These are phyloP conservation scores for Meteorus colon DNA, from an alignment of 2,888 invertebrate genomes.

Conservation along the genomic window DNA sequence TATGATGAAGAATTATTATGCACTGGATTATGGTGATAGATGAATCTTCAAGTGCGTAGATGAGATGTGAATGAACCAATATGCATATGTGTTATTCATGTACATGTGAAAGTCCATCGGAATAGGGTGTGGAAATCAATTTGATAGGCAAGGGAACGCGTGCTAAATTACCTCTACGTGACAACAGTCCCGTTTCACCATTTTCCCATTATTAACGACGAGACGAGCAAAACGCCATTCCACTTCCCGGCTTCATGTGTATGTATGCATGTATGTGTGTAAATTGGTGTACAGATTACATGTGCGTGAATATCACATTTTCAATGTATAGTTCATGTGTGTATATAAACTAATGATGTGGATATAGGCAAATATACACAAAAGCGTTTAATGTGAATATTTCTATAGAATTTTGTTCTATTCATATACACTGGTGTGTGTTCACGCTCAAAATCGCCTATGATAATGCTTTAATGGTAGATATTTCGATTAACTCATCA, in stretches of 20 bases:
- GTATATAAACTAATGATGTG: background rate
- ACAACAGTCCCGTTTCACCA: constrained; percentile 71
- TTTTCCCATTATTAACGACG: constrained; percentile 72
- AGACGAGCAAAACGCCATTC: constrained; percentile 57
- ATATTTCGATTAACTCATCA: no score
- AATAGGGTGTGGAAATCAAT: constrained; percentile 69
- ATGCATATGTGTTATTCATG: constrained; percentile 21
- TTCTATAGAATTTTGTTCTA: no score
- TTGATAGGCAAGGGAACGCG: constrained; percentile 70
- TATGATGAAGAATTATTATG: background rate
- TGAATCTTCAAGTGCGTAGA: background rate
- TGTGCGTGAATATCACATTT: background rate
- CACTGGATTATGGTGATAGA: background rate
- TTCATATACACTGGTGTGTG: no score
- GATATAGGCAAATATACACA: no score
- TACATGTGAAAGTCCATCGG: constrained; percentile 18
- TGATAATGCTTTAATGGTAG: no score
- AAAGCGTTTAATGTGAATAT: no score
- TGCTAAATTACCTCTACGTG: constrained; percentile 74
- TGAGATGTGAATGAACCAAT: background rate
- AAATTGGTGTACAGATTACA: constrained; percentile 25
- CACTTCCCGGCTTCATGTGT: constrained; percentile 46
- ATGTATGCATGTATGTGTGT: no score
- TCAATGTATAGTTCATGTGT: background rate
- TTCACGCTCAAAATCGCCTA: no score